Conservation (phyloP, 2,888 invertebrate species). For the Yponomeuta plumbellus region DNA sequence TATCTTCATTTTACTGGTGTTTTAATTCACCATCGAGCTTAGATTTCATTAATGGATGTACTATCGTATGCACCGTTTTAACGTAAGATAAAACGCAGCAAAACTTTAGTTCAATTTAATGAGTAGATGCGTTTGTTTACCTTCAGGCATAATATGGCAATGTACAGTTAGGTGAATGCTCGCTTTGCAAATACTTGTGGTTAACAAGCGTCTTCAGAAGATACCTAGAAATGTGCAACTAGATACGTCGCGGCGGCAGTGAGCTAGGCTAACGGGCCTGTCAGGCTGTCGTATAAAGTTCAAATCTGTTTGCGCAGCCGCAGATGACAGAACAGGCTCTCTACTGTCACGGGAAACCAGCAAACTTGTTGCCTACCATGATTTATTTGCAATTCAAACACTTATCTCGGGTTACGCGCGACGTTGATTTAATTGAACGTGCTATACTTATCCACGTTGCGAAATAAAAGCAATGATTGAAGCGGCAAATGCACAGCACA, state of each 20-base stretch:
- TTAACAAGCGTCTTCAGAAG: background rate
- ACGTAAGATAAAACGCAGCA: no score
- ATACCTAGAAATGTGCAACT: slow-evolving; percentile 5
- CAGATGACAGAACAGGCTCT: slow-evolving; percentile 29
- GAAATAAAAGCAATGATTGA: slow-evolving; percentile 45
- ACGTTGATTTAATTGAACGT: slow-evolving; percentile 40
- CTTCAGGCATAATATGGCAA: no score
- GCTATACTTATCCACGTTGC: slow-evolving; percentile 35
- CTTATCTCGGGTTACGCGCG: slow-evolving; percentile 28
- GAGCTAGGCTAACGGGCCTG: slow-evolving; percentile 14
- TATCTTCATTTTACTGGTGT: background rate
- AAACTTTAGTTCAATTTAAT: no score
- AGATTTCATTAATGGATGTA: background rate
- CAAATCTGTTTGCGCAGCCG: slow-evolving; percentile 16
- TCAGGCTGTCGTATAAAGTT: slow-evolving; percentile 19
- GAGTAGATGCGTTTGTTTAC: no score
- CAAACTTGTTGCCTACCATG: slow-evolving; percentile 31
- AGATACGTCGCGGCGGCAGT: slow-evolving; percentile 4
- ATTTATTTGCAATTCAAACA: slow-evolving; percentile 30
- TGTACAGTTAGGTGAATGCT: no score
- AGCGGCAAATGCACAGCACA: slow-evolving; percentile 41
- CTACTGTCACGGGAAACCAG: slow-evolving; percentile 36
- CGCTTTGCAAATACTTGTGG: background rate
- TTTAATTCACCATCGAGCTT: background rate
- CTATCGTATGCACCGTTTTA: no score